phyloP scores from a whole-genome alignment of 2,888 invertebrate genomes.

The Ditula angustiorana region DNA sequence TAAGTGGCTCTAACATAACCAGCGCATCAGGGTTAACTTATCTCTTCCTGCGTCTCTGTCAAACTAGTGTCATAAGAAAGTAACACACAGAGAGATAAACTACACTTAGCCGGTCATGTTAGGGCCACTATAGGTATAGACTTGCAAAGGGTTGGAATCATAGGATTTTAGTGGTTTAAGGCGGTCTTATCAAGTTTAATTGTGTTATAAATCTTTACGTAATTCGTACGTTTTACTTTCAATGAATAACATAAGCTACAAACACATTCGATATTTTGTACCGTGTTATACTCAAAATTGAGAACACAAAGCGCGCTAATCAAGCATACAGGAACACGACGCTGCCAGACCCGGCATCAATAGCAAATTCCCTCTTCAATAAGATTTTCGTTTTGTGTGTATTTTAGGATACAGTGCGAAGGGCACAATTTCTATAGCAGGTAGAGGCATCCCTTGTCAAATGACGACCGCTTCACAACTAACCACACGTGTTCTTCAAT shows the following conservation, averaged over 20 bases:
- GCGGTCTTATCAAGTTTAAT: background rate
- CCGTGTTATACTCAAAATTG: slow-evolving; percentile 18
- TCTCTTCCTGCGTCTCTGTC: no score
- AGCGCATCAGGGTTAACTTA: no score
- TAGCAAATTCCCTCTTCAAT: slow-evolving; percentile 67
- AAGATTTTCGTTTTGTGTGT: slow-evolving; percentile 66
- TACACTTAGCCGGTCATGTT: no score
- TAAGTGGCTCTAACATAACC: no score
- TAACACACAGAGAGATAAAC: no score
- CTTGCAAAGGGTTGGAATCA: no score
- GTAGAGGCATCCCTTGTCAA: slow-evolving; percentile 76
- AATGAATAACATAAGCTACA: background rate
- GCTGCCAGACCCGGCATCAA: slow-evolving; percentile 56
- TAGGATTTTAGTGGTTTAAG: no score
- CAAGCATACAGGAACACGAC: slow-evolving; percentile 59
- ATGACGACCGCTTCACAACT: slow-evolving; percentile 53
- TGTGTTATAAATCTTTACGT: no score
- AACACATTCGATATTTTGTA: background rate
- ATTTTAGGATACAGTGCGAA: slow-evolving; percentile 51
- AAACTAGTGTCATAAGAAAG: no score
- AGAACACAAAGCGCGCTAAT: slow-evolving; percentile 53
- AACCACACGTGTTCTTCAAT: slow-evolving; percentile 67
- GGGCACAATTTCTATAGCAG: slow-evolving; percentile 71
- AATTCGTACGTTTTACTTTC: background rate
- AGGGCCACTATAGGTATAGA: no score